Percentiles rank a stretch among this genome's conserved stretches.
Conservation (phyloP, 2,888 invertebrate genomes). For the Tinea trinotella region DNA sequence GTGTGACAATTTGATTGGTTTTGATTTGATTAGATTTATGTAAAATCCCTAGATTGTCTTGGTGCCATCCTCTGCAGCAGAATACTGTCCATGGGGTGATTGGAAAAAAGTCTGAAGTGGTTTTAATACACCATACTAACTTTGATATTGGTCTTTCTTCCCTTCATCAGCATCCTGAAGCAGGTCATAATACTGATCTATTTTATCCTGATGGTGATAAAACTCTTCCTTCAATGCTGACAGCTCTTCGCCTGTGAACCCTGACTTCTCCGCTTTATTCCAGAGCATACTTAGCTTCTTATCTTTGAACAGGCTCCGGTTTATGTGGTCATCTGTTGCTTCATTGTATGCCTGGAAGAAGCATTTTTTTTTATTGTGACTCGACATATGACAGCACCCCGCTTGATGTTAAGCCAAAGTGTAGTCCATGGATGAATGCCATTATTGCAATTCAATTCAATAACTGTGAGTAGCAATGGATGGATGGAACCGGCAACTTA, state of each 20-base stretch:
- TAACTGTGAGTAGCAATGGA: no score
- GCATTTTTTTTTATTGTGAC: no score
- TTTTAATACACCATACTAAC: constrained; percentile 50
- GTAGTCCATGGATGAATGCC: no score
- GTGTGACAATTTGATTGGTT: no score
- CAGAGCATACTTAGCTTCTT: constrained; percentile 91
- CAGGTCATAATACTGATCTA: constrained; percentile 89
- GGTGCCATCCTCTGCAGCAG: not conserved
- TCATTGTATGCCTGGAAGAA: constrained; percentile 48
- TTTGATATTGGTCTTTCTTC: constrained; percentile 73
- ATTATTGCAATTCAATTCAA: no score
- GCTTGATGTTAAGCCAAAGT: no score
- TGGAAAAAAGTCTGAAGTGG: no score
- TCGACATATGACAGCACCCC: no score
- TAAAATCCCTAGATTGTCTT: no score
- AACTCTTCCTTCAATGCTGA: constrained; percentile 90
- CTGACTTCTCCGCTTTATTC: constrained; percentile 89
- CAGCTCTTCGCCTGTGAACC: constrained; percentile 89
- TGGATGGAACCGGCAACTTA: no score
- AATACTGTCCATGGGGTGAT: not conserved
- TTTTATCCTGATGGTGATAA: constrained; percentile 91
- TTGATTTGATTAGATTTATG: no score
- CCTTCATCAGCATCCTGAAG: constrained; percentile 78
- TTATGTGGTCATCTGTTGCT: constrained; percentile 74
- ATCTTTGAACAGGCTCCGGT: constrained; percentile 88